Evolutionary conservation across 2,888 invertebrate species (phyloP).

Genomic region (Prenolepis imparis): DNA sequence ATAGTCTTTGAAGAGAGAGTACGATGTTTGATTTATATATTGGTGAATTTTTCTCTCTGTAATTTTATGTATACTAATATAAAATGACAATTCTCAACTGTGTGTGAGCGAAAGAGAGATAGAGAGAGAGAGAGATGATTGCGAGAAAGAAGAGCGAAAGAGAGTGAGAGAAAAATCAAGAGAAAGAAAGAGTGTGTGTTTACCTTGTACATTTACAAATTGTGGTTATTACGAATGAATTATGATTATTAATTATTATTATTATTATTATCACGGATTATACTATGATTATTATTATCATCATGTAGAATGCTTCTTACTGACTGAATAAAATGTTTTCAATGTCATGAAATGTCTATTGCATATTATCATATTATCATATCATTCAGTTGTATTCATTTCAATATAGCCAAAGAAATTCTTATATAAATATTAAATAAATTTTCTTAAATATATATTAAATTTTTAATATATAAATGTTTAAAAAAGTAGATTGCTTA

Average conservation of each 20-base stretch:
- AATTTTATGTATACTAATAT: conserved; percentile 72
- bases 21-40: conserved; percentile 79
- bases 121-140: too few relatives aligned
- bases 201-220: conserved; percentile 81
- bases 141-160: conserved; percentile 57
- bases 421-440: not conserved
- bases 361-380: not conserved
- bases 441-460: too few relatives aligned
- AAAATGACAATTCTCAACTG: conserved; percentile 74
- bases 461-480: not conserved
- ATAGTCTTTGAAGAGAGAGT: conserved; percentile 77
- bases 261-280: conserved; percentile 72
- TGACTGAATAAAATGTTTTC: conserved; percentile 86
- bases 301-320: conserved; percentile 86
- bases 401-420: not conserved
- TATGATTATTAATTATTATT: conserved; percentile 72
- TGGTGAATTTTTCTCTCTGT: conserved; percentile 78
- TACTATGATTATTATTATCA: conserved; percentile 81
- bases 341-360: conserved; percentile 77
- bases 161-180: conserved; percentile 47
- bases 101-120: conserved; percentile 68
- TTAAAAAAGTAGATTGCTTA: not conserved
- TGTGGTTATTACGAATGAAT: conserved; percentile 80
- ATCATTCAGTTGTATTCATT: not conserved
- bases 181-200: conserved; percentile 68